phyloP scores from a whole-genome alignment of 2,797 vertebrate genomes.

The Eulemur rubriventer region DNA sequence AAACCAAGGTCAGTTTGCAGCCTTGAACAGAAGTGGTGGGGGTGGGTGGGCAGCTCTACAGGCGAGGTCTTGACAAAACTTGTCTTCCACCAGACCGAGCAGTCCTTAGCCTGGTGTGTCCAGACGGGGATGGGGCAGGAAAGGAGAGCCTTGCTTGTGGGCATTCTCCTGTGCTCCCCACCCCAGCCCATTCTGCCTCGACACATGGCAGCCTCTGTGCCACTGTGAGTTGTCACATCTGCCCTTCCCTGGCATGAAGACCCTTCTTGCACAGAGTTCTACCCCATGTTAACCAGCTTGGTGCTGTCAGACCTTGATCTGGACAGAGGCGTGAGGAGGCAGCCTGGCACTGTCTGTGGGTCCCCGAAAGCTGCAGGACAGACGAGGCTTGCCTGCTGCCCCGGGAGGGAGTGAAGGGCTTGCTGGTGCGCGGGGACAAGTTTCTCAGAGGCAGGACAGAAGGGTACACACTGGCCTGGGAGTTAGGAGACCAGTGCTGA shows the following conservation, averaged over 20 bases:
- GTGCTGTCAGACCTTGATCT: not conserved
- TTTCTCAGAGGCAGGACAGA: not conserved
- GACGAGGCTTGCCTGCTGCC: not conserved
- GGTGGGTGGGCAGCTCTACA: conserved; percentile 44
- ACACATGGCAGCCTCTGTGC: conserved; percentile 26
- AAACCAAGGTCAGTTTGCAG: conserved; percentile 81
- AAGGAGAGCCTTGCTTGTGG: not conserved
- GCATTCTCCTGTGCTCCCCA: not conserved
- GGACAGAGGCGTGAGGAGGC: not conserved
- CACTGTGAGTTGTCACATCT: not conserved
- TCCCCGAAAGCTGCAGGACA: not conserved
- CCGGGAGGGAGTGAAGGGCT: not conserved
- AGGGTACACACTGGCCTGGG: not conserved
- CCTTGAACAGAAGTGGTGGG: conserved; percentile 67
- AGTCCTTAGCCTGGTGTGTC: not conserved
- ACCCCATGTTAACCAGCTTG: not conserved
- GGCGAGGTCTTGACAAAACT: conserved; percentile 66
- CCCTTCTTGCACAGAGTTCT: not conserved
- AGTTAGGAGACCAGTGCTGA: not conserved
- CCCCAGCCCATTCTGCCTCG: not conserved
- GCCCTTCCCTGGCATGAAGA: not conserved
- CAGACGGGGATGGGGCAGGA: not conserved
- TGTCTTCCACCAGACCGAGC: conserved; percentile 53
- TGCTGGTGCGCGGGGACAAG: not conserved
- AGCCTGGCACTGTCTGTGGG: not conserved